Evolutionary conservation across 2,113 vertebrate genomes (phyloP), one percentile per base, ranked within the genome.

Genomic region (Phycodurus eques): DNA sequence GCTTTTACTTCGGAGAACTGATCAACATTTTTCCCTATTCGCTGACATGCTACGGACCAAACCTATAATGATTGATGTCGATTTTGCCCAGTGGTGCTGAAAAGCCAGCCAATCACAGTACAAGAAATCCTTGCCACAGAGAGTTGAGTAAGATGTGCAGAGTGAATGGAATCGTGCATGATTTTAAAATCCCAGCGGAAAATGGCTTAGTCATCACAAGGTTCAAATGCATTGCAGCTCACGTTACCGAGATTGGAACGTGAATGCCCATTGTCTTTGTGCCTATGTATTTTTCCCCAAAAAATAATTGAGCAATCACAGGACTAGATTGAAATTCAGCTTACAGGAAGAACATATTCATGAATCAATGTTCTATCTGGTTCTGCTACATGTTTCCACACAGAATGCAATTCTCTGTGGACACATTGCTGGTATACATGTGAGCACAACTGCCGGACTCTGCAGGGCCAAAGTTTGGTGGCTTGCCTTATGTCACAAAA

Each of bases 321-420:
- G 4, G 49, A 53, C 49, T 53, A 20, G 17, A 19, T 53, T 53
- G 19, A 53, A 53, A 15, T 53, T 19, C 19, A 5, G 19, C 49
- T 53, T 5, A 53, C 7, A 19, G 19, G 17, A 53, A n/a, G 19
- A 53, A 53, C 19, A 20, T 53, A 53, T 53, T 53, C 51, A 53
- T 8, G 20, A 53, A 8, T 72, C 51, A 71, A n/a, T 56, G 49
- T 47, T 65, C 19, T 31, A 43, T 44, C 49, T 10, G 43, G 3
- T 71, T 54, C 67, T 35, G 42, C 19, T 67, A 19, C 8, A 72
- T 71, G 61, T 57, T 77, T 44, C 27, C 8, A 72, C 77, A 67
- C 39, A 57, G 65, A 47, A 57, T 61, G 67, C 49, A 59, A 71
- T 44, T 71, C 71, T 82, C 56, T 19, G 44, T 20, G 62, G 70